Base-by-base conservation (phyloP, 2,797 vertebrate genomes). In the Eulemur coronatus region DNA sequence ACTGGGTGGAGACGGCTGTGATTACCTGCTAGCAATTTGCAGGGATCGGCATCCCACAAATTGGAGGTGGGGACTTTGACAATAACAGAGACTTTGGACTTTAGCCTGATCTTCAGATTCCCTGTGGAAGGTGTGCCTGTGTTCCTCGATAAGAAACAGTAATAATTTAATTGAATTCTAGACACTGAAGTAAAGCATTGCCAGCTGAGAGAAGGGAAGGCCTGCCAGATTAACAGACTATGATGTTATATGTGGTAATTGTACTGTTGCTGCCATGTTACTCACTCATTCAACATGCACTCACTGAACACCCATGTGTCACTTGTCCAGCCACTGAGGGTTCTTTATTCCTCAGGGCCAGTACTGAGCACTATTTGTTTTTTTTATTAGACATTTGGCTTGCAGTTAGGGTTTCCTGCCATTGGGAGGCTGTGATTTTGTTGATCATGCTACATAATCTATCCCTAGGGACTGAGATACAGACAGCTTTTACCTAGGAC, bases 21-120 rank as follows among this genome's bases (percentile, higher is more conserved):
- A 96, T 93, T 87, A 92, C 91, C 91, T 89, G 57, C 80, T 86
- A 95, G 48, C 67, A 72, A 96, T 94, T 95, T 96, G 28, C 70
- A 89, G 55, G 75, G 70, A 38, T 81, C 96, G 87, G 80, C 84
- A 55, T 63, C 72, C 65, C 73, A 38, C 79, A 67, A 46, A 79
- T 88, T 94, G 43, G 61, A 93, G 52, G 91, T 91, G 89, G 59
- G 59, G 92, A 89, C 93, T 80, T 89, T 84, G 89, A 55, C 96
- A 93, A 72, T 84, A 94, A 93, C 41, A 96, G 91, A 95, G 70
- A 97, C 97, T 95, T 94, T 94, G 97, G 86, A 98, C 97, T 96
- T 96, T n/a, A 93, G 61, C 94, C 91, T 69, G 38, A 89, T 78
- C 75, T 93, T 96, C 35, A 80, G 67, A 67, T 75, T 97, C 91